Conservation (phyloP, 2,113 vertebrate genomes). For the Misgurnus mizolepis region DNA sequence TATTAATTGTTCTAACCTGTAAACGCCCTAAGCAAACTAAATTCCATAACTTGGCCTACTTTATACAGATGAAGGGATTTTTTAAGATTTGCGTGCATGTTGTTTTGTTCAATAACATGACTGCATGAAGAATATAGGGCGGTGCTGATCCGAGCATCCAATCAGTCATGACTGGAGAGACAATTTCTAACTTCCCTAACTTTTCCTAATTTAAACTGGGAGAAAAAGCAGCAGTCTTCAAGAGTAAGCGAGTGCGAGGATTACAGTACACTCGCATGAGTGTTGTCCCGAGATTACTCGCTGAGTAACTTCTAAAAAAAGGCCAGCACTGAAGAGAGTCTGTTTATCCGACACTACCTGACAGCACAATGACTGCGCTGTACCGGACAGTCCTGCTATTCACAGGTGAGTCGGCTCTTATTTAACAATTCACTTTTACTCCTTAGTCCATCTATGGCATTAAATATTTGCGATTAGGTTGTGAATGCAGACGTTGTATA, state of each 20-base stretch:
- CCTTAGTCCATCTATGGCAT: neutral
- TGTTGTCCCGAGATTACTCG: slow-evolving; percentile 65
- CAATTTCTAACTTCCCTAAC: neutral
- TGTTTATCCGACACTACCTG: slow-evolving; percentile 37
- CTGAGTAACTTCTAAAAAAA: slow-evolving; percentile 61
- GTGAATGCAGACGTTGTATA: neutral
- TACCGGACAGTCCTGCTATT: slow-evolving; percentile 65
- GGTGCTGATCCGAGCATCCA: neutral
- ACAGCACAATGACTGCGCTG: slow-evolving; percentile 62
- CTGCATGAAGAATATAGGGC: neutral
- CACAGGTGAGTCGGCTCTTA: slow-evolving; percentile 64
- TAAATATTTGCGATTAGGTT: neutral
- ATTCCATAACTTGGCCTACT: too few relatives aligned
- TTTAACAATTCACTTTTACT: neutral
- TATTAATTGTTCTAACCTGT: too few relatives aligned
- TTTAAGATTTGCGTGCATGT: too few relatives aligned
- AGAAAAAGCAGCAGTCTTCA: neutral
- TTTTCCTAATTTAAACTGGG: neutral
- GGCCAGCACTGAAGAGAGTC: slow-evolving; percentile 35
- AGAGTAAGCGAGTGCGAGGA: slow-evolving; percentile 36
- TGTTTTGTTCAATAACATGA: neutral
- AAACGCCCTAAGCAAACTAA: too few relatives aligned
- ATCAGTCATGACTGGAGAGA: neutral
- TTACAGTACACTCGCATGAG: slow-evolving; percentile 56
- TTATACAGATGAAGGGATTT: neutral